These are phyloP conservation scores for Cyanoliseus patagonus DNA, from an alignment of 2,113 vertebrate species.

Conservation along the genomic window DNA sequence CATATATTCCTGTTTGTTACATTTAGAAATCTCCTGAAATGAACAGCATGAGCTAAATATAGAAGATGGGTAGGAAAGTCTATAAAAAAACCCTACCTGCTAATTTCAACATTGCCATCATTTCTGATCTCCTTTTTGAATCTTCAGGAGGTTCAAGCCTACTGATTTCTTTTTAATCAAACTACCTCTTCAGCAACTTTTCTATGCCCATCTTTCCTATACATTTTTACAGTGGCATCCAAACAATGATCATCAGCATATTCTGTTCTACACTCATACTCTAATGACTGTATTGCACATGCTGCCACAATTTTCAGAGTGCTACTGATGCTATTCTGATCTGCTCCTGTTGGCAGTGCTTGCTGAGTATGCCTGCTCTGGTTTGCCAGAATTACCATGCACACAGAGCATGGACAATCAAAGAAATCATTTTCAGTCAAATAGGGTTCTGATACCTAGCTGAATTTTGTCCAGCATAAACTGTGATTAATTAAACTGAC, in stretches of 20 bases:
- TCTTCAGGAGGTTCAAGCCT: background rate
- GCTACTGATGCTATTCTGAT: background rate
- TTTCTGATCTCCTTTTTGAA: background rate
- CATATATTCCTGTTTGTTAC: background rate
- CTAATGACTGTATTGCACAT: background rate
- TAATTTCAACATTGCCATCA: background rate
- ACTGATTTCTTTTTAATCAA: background rate
- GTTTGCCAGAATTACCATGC: background rate
- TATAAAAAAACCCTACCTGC: background rate
- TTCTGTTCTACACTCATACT: background rate
- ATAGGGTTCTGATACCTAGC: background rate
- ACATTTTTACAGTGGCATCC: background rate
- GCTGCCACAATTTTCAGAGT: background rate
- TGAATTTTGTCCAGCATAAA: background rate
- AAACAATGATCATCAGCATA: background rate
- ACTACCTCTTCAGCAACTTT: background rate
- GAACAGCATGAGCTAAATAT: background rate
- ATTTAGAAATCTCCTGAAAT: background rate
- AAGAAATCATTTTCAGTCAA: background rate
- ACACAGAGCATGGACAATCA: background rate
- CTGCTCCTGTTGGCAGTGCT: background rate
- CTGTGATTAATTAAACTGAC: background rate
- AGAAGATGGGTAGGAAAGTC: background rate
- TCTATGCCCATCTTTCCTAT: background rate
- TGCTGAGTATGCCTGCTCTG: background rate